phyloP scores from a whole-genome alignment of 2,113 vertebrate species.

The Crotalus horridus region DNA sequence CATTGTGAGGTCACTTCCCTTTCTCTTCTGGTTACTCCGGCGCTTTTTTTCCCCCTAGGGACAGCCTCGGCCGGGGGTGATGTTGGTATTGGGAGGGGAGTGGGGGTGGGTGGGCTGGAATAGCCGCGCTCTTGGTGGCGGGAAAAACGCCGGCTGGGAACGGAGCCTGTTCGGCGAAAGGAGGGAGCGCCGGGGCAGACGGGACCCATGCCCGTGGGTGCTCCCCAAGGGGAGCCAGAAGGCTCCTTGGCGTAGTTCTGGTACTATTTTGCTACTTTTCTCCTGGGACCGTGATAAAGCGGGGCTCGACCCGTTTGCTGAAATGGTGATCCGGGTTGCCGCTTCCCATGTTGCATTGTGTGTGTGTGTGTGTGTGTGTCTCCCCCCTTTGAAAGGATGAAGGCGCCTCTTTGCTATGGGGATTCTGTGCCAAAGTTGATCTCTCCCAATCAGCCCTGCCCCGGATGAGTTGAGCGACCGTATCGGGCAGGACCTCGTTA shows the following conservation, averaged over 20 bases:
- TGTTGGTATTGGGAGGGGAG: neutral
- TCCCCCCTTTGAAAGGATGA: neutral
- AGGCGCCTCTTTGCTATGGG: neutral
- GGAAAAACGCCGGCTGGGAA: neutral
- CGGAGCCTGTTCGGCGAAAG: neutral
- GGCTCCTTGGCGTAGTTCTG: neutral
- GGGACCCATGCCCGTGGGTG: neutral
- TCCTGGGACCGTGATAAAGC: neutral
- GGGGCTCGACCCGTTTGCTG: neutral
- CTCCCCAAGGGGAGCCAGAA: neutral
- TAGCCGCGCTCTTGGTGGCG: neutral
- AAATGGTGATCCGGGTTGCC: neutral
- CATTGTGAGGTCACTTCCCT: conserved; percentile 30
- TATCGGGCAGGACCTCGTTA: neutral
- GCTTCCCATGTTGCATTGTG: neutral
- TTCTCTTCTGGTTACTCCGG: neutral
- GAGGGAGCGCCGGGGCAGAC: neutral
- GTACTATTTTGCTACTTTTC: neutral
- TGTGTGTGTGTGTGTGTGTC: neutral
- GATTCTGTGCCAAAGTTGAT: neutral
- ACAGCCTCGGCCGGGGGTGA: neutral
- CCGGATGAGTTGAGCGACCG: neutral
- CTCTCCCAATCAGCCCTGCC: neutral
- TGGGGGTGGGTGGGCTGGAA: fast-evolving
- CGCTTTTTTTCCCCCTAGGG: neutral